Percentiles rank a stretch among this genome's conserved stretches.
phyloP scores from a whole-genome alignment of 2,113 vertebrate species.

The Camarhynchus parvulus region DNA sequence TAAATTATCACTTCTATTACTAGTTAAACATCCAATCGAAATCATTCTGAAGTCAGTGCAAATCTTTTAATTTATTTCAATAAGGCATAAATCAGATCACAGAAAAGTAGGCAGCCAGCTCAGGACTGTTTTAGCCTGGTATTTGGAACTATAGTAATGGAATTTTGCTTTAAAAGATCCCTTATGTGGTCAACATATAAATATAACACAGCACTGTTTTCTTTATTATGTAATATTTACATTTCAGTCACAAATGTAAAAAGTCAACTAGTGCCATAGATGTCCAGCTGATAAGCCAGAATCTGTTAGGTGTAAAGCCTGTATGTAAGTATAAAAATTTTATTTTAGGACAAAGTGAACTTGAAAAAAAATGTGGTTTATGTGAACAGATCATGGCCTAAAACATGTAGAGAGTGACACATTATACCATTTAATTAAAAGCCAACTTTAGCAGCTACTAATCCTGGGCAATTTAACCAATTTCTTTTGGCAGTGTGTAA shows the following conservation, averaged over 20 bases:
- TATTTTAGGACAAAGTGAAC: background rate
- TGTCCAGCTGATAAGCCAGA: slow-evolving; percentile 23
- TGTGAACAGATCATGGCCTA: background rate
- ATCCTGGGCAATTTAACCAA: slow-evolving; percentile 27
- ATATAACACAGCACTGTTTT: background rate
- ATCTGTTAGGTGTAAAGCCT: background rate
- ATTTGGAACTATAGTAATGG: slow-evolving; percentile 59
- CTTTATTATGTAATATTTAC: slow-evolving; percentile 43
- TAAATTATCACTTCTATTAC: slow-evolving; percentile 58
- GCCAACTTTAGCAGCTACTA: slow-evolving; percentile 1
- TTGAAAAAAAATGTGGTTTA: background rate
- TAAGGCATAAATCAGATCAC: slow-evolving; percentile 44
- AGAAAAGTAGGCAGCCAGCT: slow-evolving; percentile 37
- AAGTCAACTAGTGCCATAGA: background rate
- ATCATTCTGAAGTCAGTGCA: slow-evolving; percentile 36
- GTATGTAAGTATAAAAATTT: background rate
- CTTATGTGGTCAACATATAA: background rate
- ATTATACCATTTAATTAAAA: slow-evolving; percentile 55
- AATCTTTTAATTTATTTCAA: slow-evolving; percentile 61
- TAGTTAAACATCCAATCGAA: slow-evolving; percentile 29
- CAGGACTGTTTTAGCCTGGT: slow-evolving; percentile 59
- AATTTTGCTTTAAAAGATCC: slow-evolving; percentile 67
- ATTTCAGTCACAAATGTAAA: slow-evolving; percentile 12
- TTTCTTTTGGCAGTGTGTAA: slow-evolving; percentile 25
- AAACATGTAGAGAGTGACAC: background rate